Evolutionary conservation across 2,888 invertebrate species (phyloP), one percentile per base, ranked within the genome.

Genomic region (Agonopterix arenella): DNA sequence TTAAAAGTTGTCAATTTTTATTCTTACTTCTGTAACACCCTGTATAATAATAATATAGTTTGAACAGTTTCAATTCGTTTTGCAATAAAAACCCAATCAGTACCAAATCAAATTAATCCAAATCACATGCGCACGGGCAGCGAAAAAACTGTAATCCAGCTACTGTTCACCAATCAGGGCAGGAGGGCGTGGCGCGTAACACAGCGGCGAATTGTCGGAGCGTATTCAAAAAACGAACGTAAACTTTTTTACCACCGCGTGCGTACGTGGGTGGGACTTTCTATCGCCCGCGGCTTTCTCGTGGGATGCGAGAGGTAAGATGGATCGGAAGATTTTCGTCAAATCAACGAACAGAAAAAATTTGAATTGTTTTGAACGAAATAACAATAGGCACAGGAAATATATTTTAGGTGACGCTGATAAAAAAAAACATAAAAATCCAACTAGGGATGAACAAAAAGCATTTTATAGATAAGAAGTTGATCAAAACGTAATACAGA

Each of bases 231-330:
- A 80, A 78, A 75, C 61, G 72, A 74, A 77, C 64, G 65, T 64
- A 62, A 66, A 69, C 68, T 65, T 65, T 70, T 73, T 72, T 66
- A 62, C 62, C 54, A 59, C 56, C 50, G 55, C 65, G 70, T 66
- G 68, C 63, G 62, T 69, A 66, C 76, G 86, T 86, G 84, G 86
- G 89, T 79, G 85, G 82, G 79, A 85, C 86, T 86, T 85, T 88
- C 88, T 86, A 84, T 72, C 64, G 78, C 85, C 76, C 62, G 73
- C 70, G 76, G 84, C 74, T 72, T 76, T 76, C 75, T 80, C 81
- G 82, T 84, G 80, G 83, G 84, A 73, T 64, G 73, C 48, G 36
- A 36, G 44, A 43, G 5, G 28, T 28, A 50, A 37, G 36, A 54
- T 44, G 45, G 28, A 49, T 47, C 43, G 52, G 47, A 44, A 47